Evolutionary conservation across 2,797 vertebrate species (phyloP).

Genomic region (Dermochelys coriacea): DNA sequence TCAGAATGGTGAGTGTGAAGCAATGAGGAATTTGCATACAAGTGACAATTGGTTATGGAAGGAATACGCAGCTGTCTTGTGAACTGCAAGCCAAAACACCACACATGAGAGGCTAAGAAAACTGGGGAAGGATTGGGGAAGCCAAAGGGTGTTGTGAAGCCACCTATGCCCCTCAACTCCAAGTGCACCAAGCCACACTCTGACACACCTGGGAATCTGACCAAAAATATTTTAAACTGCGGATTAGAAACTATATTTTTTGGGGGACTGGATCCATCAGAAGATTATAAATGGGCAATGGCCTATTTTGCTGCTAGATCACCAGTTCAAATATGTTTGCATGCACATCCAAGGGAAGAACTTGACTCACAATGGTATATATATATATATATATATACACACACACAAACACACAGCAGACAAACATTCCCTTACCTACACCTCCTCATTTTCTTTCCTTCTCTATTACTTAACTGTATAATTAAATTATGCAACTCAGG

Average conservation of each 20-base stretch:
- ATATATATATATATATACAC: neutral
- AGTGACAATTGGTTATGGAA: neutral
- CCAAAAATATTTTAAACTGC: neutral
- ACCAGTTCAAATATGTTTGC: neutral
- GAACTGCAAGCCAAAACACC: neutral
- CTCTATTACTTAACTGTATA: conserved; percentile 13
- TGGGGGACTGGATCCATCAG: neutral
- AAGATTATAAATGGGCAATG: neutral
- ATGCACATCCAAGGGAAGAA: neutral
- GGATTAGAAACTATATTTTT: neutral
- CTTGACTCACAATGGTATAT: neutral
- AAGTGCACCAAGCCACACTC: neutral
- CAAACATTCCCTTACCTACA: neutral
- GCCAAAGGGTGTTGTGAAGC: neutral
- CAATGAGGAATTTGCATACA: neutral
- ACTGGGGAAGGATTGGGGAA: neutral
- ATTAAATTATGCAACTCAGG: conserved; percentile 63
- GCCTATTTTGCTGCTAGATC: neutral
- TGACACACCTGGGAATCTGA: neutral
- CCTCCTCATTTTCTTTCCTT: neutral
- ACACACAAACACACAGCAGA: neutral
- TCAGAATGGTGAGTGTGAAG: neutral
- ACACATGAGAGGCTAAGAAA: neutral
- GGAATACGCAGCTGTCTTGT: neutral
- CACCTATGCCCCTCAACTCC: neutral